These are phyloP conservation scores for Sinocyclocheilus anshuiensis DNA, from an alignment of 2,113 vertebrate genomes.

Conservation along the genomic window DNA sequence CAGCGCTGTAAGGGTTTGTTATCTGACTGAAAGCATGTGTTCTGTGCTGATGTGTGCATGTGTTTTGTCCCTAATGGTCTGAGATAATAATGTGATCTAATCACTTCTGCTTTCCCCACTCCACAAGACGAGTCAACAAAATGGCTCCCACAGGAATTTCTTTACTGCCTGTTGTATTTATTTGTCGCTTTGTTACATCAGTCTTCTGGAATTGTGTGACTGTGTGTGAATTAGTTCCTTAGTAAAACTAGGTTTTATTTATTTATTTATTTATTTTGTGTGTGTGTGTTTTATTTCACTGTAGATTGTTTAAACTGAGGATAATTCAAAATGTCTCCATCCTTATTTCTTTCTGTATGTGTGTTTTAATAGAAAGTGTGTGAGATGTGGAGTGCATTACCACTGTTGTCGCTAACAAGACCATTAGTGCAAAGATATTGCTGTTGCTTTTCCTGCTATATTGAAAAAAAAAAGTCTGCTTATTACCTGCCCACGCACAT, in stretches of 20 bases:
- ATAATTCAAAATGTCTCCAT: conserved; percentile 1
- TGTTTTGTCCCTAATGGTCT: conserved; percentile 35
- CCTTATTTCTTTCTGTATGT: not conserved
- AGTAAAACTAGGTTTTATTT: not conserved
- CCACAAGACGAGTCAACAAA: conserved; percentile 49
- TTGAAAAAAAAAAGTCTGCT: conserved; percentile 10
- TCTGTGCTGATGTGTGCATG: conserved; percentile 41
- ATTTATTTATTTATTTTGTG: not conserved
- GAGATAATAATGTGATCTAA: conserved; percentile 48
- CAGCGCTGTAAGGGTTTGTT: conserved; percentile 26
- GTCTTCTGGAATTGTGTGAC: not conserved
- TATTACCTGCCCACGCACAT: conserved; percentile 20
- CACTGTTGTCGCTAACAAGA: conserved; percentile 44
- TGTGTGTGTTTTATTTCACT: not conserved
- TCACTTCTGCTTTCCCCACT: conserved; percentile 45
- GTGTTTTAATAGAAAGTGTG: conserved; percentile 4
- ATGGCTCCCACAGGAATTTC: conserved; percentile 35
- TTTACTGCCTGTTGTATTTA: conserved; percentile 17
- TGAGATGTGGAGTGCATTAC: conserved; percentile 28
- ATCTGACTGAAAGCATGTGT: conserved; percentile 30
- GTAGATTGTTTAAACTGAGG: conserved; percentile 6
- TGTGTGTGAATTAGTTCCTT: not conserved
- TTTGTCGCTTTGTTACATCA: conserved; percentile 4
- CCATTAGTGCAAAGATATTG: conserved; percentile 41
- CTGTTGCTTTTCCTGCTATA: conserved; percentile 32